Conservation (phyloP, 2,888 invertebrate genomes). For the Torymus aiolomorphi region DNA sequence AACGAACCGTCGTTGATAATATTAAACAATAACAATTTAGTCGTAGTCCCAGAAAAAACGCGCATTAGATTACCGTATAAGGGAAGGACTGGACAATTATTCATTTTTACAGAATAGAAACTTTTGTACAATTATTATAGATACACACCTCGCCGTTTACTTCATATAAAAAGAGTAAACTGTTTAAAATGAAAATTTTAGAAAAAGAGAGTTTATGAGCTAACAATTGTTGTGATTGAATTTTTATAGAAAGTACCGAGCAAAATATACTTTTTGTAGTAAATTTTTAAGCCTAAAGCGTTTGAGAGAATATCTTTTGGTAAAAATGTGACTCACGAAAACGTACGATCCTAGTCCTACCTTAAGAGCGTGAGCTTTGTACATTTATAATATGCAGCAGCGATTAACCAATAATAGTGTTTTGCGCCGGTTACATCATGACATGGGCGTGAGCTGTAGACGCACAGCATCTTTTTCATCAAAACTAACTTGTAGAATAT, state of each 20-base stretch:
- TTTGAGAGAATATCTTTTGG: slow-evolving; percentile 50
- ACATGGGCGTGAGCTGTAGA: slow-evolving; percentile 53
- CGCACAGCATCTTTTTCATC: slow-evolving; percentile 64
- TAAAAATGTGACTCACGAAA: slow-evolving; percentile 47
- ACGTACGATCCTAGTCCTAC: slow-evolving; percentile 60
- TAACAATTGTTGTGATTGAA: slow-evolving; percentile 51
- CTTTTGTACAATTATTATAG: slow-evolving; percentile 55
- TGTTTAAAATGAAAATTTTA: slow-evolving; percentile 50
- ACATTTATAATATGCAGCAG: slow-evolving; percentile 67
- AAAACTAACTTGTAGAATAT: slow-evolving; percentile 72
- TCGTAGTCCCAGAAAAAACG: slow-evolving; percentile 61
- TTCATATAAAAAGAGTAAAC: slow-evolving; percentile 49
- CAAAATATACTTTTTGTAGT: slow-evolving; percentile 53
- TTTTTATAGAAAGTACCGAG: slow-evolving; percentile 48
- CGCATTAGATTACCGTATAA: slow-evolving; percentile 58
- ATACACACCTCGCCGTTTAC: slow-evolving; percentile 54
- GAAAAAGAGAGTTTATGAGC: slow-evolving; percentile 48
- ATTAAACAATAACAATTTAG: slow-evolving; percentile 53
- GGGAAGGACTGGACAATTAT: slow-evolving; percentile 58
- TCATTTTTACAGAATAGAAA: slow-evolving; percentile 56
- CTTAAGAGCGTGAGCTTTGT: slow-evolving; percentile 68
- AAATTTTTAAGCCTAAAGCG: slow-evolving; percentile 56
- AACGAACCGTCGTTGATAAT: slow-evolving; percentile 47
- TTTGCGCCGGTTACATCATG: slow-evolving; percentile 50
- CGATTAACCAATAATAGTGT: slow-evolving; percentile 62